A percentile compares a stretch with the other conserved stretches of the same genome.
phyloP scores from a whole-genome alignment of 2,113 vertebrate species.

The Nyctereutes procyonoides region DNA sequence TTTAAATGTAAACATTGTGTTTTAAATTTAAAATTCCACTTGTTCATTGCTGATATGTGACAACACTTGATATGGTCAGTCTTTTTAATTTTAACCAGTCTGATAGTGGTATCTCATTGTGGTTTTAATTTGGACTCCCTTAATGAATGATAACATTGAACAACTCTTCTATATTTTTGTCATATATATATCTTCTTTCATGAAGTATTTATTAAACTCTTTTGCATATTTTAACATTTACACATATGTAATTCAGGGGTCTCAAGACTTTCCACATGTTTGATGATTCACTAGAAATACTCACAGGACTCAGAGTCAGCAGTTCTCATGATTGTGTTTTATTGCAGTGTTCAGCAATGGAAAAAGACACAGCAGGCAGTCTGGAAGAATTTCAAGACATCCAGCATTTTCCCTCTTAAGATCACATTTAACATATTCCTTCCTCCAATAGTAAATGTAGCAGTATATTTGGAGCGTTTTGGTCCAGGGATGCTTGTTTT shows the following conservation, averaged over 20 bases:
- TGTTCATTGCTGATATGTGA: background rate
- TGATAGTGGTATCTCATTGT: background rate
- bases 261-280: background rate
- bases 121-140: background rate
- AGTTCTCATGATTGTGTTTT: background rate
- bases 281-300: background rate
- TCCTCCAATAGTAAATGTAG: background rate
- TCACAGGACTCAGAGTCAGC: background rate
- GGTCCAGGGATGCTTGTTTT: background rate
- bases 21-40: background rate
- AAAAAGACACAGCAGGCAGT: background rate
- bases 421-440: background rate
- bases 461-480: background rate
- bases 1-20: background rate
- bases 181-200: background rate
- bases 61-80: background rate
- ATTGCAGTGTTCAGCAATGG: background rate
- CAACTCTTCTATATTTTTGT: background rate
- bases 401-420: background rate
- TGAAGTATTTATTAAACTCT: background rate
- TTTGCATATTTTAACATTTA: background rate
- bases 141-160: background rate
- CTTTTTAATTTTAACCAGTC: background rate
- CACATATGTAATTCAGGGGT: background rate
- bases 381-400: conserved; percentile 3